Conservation (phyloP, 2,888 invertebrate species). For the Colletes collaris region DNA sequence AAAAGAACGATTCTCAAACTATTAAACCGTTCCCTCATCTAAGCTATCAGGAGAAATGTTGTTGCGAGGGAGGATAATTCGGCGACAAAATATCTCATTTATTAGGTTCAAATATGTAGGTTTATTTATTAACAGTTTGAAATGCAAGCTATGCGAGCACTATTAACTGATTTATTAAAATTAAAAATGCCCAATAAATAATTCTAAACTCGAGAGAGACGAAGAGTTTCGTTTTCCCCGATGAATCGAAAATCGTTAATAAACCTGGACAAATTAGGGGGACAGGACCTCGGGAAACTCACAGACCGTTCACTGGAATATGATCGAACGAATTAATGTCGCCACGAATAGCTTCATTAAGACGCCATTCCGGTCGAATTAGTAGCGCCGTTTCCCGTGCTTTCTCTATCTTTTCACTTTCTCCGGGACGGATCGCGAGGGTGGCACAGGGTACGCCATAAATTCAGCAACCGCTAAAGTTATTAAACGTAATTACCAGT, state of each 20-base stretch:
- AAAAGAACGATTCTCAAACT: not conserved
- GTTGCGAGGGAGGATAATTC: no score
- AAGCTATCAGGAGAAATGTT: no score
- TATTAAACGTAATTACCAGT: conserved; percentile 61
- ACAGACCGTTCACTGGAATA: conserved; percentile 29
- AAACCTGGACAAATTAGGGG: conserved; percentile 31
- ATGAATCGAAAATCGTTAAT: conserved; percentile 21
- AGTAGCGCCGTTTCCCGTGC: not conserved
- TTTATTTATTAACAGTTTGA: no score
- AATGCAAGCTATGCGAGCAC: no score
- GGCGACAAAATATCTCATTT: no score
- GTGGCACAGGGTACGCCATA: conserved; percentile 15
- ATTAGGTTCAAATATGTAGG: no score
- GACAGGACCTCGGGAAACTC: not conserved
- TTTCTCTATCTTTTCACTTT: conserved; percentile 6
- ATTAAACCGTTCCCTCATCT: no score
- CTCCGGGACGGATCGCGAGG: not conserved
- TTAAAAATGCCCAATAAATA: not conserved
- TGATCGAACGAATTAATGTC: conserved; percentile 34
- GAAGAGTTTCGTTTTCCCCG: not conserved
- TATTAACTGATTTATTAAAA: no score
- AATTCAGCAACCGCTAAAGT: conserved; percentile 48
- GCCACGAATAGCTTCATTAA: conserved; percentile 39
- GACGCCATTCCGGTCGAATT: conserved; percentile 23
- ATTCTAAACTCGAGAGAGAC: not conserved